Base-by-base conservation (phyloP, 2,113 vertebrate species). In the Dicerorhinus sumatrensis region DNA sequence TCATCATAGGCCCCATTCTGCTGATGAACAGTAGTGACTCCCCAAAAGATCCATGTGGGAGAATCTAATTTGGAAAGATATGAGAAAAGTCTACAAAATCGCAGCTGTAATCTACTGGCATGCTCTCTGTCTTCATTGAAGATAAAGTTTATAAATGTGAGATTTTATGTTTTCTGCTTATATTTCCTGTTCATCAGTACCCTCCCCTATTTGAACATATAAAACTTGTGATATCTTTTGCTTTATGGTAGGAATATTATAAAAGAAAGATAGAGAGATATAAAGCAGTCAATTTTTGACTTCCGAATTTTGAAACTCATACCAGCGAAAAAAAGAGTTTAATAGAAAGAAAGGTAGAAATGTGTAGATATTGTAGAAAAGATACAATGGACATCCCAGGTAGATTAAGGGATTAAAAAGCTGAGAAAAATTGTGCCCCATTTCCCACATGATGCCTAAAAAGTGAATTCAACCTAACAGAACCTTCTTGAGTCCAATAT, bases 271-370 rank as follows among this genome's bases (percentile, higher is more conserved):
- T 14, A 29, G 10, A 54, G 10, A 80, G 6, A 25, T 67, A 76
- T 7, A 60, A 58, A 51, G 10, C 23, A 42, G 17, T 67, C 36
- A 51, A 39, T 18, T 80, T 89, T 42, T 46, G 27, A 5, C 25
- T 90, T 86, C 33, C 23, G 4, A 31, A 86, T 75, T 93, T 93
- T 93, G 58, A 80, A 95, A 85, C 31, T 86, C 48, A 75, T 42
- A 58, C 7, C 42, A 90, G 39, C 51, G 51, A 54, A 62, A 46
- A 60, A 33, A 70, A 12, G 8, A 85, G 8, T 39, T 5, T 51
- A n/a, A 70, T 29, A 60, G 11, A 82, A 94, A 23, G 31, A 90
- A 94, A 88, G 8, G 23, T 31, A 23, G 0, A 46, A 72, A 90
- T 87, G 33, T 39, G 3, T 58, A 82, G 12, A 77, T 46, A 75